Evolutionary conservation across 2,113 vertebrate genomes (phyloP).

Genomic region (Melierax canorus): DNA sequence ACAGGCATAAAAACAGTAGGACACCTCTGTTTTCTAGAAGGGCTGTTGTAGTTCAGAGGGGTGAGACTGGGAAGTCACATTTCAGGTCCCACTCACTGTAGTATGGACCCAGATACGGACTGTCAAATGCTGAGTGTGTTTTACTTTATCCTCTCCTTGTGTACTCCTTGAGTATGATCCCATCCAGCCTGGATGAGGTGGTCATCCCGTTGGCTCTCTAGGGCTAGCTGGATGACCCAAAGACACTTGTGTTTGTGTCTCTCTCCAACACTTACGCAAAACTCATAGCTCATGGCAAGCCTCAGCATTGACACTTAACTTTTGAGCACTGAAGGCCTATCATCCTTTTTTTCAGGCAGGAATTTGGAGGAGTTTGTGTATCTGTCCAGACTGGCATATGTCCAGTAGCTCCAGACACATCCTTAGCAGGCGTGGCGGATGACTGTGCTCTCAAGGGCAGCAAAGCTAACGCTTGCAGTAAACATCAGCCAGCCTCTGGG

Average conservation of each 20-base stretch:
- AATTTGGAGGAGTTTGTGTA: not conserved
- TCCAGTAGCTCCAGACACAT: not conserved
- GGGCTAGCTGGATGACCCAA: not conserved
- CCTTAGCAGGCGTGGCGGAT: accelerated
- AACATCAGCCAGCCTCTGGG: not conserved
- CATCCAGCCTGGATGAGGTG: not conserved
- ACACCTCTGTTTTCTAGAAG: not conserved
- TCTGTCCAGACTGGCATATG: not conserved
- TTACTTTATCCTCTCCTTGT: not conserved
- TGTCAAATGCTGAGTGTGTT: not conserved
- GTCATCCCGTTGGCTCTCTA: not conserved
- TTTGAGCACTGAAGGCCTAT: not conserved
- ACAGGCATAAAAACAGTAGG: accelerated
- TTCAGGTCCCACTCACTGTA: not conserved
- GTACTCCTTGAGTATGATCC: not conserved
- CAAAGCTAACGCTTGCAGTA: not conserved
- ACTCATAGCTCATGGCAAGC: not conserved
- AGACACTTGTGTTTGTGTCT: not conserved
- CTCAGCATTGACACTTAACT: not conserved
- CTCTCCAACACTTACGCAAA: not conserved
- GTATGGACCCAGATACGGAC: not conserved
- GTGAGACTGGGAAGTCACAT: not conserved
- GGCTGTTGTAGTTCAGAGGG: not conserved
- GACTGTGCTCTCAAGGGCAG: not conserved
- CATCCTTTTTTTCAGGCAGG: not conserved